phyloP scores from a whole-genome alignment of 1,140 invertebrate species.

The Zaprionus davidi region DNA sequence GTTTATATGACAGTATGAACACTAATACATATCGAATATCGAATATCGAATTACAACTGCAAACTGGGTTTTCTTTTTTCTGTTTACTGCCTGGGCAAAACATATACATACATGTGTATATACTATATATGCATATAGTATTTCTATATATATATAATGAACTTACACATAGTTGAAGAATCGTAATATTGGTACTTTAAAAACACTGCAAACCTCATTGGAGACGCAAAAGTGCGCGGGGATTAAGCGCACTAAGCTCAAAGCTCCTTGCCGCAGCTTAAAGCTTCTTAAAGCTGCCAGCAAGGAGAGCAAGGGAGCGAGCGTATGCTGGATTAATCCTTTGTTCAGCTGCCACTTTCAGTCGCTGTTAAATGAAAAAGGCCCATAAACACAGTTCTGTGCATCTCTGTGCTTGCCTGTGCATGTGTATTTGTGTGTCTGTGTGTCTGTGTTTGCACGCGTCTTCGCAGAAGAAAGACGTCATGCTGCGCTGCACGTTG shows the following conservation, averaged over 20 bases:
- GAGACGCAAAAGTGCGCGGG: neutral
- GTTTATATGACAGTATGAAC: constrained; percentile 28
- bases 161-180: constrained; percentile 20
- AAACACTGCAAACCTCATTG: constrained; percentile 5
- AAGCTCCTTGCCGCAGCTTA: neutral
- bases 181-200: constrained; percentile 15
- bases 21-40: constrained; percentile 7
- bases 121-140: constrained; percentile 8
- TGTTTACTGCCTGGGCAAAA: constrained; percentile 12
- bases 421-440: neutral
- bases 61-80: constrained; percentile 8
- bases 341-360: constrained; percentile 11
- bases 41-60: constrained; percentile 21
- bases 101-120: constrained; percentile 3
- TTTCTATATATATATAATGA: constrained; percentile 9
- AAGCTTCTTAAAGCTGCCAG: constrained; percentile 1
- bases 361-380: constrained; percentile 20
- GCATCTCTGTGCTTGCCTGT: constrained; percentile 1
- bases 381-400: constrained; percentile 12
- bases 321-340: neutral
- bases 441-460: constrained; percentile 9
- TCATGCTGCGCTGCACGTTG: constrained; percentile 9
- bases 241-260: constrained; percentile 1
- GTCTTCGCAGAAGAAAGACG: constrained; percentile 2
- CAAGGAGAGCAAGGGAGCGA: neutral